Evolutionary conservation across 2,888 invertebrate species (phyloP).

Genomic region (Aphrophora alni): DNA sequence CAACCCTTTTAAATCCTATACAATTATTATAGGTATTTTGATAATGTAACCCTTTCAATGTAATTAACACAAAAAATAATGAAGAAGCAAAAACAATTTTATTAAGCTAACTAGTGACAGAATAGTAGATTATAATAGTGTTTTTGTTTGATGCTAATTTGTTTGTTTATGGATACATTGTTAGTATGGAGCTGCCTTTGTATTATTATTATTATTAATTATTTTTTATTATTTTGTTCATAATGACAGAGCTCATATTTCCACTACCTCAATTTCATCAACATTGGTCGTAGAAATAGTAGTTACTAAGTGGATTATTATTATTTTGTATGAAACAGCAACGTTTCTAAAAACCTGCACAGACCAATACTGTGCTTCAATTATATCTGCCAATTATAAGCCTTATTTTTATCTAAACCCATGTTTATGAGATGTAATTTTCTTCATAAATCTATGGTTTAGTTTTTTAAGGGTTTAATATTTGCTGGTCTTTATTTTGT

Average conservation of each 20-base stretch:
- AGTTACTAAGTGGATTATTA: not conserved
- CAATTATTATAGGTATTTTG: not conserved
- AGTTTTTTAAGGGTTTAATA: constrained; percentile 1
- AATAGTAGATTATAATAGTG: constrained; percentile 40
- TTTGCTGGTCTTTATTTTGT: not conserved
- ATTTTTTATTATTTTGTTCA: constrained; percentile 37
- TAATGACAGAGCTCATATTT: constrained; percentile 32
- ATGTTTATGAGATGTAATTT: not conserved
- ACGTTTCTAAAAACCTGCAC: not conserved
- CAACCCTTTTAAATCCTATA: not conserved
- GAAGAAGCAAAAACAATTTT: constrained; percentile 19
- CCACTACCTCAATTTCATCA: constrained; percentile 35
- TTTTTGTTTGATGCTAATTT: constrained; percentile 37
- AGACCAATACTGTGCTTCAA: not conserved
- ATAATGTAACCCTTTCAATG: not conserved
- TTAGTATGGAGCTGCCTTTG: constrained; percentile 2
- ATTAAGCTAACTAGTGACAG: constrained; percentile 38
- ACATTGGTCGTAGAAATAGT: constrained; percentile 28
- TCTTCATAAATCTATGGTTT: not conserved
- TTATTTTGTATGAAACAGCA: not conserved
- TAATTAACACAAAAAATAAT: not conserved
- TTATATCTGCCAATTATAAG: not conserved
- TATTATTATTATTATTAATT: constrained; percentile 39
- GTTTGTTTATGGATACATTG: constrained; percentile 6
- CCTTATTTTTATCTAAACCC: constrained; percentile 2